Evolutionary conservation across 2,888 invertebrate species (phyloP), one percentile per base, ranked within the genome.

Genomic region (Acleris emargana): DNA sequence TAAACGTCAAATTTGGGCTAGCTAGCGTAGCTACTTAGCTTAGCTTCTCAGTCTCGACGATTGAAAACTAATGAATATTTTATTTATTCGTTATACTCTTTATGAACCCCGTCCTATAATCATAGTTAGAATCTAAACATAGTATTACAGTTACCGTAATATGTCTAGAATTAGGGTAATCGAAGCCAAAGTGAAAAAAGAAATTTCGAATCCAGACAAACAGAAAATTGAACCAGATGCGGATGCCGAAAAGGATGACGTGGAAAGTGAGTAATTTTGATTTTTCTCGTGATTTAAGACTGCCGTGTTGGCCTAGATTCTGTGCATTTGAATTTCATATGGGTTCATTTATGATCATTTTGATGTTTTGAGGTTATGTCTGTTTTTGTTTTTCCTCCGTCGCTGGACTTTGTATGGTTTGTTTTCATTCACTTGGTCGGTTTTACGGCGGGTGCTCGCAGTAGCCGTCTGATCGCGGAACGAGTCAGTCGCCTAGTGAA

Each of bases 141-240:
- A 47, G 45, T 55, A 59, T 49, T 7, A 58, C 13, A 43, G 45
- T 61, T 38, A 60, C 13, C 60, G 51, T 58, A 69, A 66, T 62
- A 87, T 89, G 89, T 91, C 91, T 76, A 88, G 89, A 79, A 89
- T 87, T 72, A 86, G 86, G 74, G 87, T 83, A 75, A 84, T 91
- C 62, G 87, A 87, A 78, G 77, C 84, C 67, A 87, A 84, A 79
- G 77, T 81, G 67, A 82, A 82, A 75, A 88, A 87, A 71, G 80
- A 83, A 74, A 79, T 79, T 58, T 75, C 81, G 71, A 82, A 83
- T 69, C 76, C 75, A 62, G 78, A 69, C 62, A 84, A 76, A 74
- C 85, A 82, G 68, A 84, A 79, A 76, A 78, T 74, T 72, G 87
- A 84, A 62, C 82, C 82, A 70, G 78, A 77, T 32, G 70, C 80